Conservation (phyloP, 2,113 vertebrate genomes). For the Anas platyrhynchos region DNA sequence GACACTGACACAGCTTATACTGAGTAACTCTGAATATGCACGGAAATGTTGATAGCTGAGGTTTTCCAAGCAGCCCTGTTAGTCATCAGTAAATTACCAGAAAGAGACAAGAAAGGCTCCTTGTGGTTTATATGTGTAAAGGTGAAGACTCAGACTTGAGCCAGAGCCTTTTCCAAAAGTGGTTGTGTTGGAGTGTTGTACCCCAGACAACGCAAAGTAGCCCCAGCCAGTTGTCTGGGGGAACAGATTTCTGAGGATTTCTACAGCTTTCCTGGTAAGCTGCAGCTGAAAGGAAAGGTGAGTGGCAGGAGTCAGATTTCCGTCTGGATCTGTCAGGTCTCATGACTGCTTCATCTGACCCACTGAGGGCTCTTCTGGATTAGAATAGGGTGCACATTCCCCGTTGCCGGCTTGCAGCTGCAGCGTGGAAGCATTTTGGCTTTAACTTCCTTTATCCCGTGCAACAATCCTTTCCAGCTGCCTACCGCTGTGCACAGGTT, state of each 20-base stretch:
- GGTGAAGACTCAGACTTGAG: neutral
- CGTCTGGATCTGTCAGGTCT: neutral
- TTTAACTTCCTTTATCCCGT: neutral
- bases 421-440: neutral
- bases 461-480: neutral
- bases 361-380: neutral
- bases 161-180: neutral
- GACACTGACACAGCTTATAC: neutral
- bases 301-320: neutral
- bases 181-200: neutral
- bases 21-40: neutral
- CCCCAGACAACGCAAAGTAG: neutral
- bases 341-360: neutral
- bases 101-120: neutral
- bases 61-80: neutral
- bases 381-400: neutral
- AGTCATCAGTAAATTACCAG: neutral
- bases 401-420: neutral
- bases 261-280: neutral
- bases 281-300: neutral
- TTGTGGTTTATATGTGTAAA: neutral
- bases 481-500: neutral
- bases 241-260: neutral
- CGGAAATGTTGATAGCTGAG: neutral
- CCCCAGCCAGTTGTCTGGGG: fast-evolving